Evolutionary conservation across 2,797 vertebrate species (phyloP).

Genomic region (Falco columbarius): DNA sequence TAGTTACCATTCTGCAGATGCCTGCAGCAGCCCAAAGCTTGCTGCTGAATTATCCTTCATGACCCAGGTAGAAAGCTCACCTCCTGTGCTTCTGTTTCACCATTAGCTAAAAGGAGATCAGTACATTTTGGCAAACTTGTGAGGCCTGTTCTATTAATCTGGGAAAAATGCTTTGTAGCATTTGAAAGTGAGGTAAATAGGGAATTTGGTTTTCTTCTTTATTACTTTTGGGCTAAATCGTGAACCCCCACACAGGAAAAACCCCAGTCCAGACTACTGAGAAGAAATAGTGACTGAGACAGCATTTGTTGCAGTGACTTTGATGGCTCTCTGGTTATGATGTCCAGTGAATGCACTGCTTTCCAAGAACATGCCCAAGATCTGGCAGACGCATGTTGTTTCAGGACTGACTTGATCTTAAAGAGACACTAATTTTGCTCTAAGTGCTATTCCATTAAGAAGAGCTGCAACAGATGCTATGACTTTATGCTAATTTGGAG

Average conservation of each 20-base stretch:
- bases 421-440: slow-evolving; percentile 34
- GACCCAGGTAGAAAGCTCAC: background rate
- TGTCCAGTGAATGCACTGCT: background rate
- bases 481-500: slow-evolving; percentile 27
- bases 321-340: background rate
- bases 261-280: accelerated
- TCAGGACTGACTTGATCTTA: slow-evolving; percentile 1
- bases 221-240: background rate
- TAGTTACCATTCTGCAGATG: background rate
- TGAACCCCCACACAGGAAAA: background rate
- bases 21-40: background rate
- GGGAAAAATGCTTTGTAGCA: background rate
- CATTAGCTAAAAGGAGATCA: background rate
- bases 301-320: background rate
- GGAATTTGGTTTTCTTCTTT: background rate
- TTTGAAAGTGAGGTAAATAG: background rate
- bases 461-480: slow-evolving; percentile 7
- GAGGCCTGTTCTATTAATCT: background rate
- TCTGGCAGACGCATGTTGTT: slow-evolving; percentile 1
- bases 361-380: slow-evolving; percentile 8
- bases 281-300: background rate
- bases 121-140: background rate
- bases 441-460: slow-evolving; percentile 68
- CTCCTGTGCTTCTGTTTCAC: background rate
- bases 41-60: background rate